A percentile compares a stretch with the other conserved stretches of the same genome.
These are phyloP conservation scores for Heliornis fulica DNA, from an alignment of 2,113 vertebrate species.

Conservation along the genomic window DNA sequence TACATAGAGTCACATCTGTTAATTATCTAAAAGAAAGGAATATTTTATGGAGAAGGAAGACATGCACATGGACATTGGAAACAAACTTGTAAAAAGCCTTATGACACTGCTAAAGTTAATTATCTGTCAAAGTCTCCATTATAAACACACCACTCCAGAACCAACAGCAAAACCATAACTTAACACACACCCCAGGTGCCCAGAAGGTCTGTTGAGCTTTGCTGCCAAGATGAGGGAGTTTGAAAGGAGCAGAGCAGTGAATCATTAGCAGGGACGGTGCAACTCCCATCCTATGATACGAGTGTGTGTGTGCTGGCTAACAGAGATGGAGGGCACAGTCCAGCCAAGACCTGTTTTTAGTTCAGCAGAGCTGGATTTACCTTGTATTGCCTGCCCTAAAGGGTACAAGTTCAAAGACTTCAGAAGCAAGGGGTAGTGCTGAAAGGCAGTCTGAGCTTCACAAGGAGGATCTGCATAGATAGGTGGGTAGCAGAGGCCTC, in stretches of 20 bases:
- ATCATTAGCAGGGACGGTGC: neutral
- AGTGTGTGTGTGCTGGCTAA: neutral
- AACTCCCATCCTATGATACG: neutral
- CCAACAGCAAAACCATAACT: neutral
- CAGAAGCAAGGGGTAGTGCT: neutral
- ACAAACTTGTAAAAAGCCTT: constrained; percentile 5
- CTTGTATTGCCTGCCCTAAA: neutral
- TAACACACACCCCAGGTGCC: neutral
- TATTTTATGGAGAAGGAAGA: neutral
- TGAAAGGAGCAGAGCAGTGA: neutral
- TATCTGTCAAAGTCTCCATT: constrained; percentile 6
- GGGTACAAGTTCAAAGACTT: neutral
- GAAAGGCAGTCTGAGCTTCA: neutral
- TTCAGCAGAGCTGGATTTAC: neutral
- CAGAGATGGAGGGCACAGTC: neutral
- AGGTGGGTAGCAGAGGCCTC: neutral
- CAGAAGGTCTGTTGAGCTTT: neutral
- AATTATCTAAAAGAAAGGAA: constrained; percentile 6
- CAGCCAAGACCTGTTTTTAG: neutral
- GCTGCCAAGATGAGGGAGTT: neutral
- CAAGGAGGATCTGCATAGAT: neutral
- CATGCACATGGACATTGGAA: neutral
- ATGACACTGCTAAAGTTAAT: neutral
- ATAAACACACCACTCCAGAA: neutral
- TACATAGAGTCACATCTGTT: neutral